Percentiles rank a stretch among this genome's conserved stretches.
phyloP scores from a whole-genome alignment of 2,113 vertebrate genomes.

The Cisticola juncidis region DNA sequence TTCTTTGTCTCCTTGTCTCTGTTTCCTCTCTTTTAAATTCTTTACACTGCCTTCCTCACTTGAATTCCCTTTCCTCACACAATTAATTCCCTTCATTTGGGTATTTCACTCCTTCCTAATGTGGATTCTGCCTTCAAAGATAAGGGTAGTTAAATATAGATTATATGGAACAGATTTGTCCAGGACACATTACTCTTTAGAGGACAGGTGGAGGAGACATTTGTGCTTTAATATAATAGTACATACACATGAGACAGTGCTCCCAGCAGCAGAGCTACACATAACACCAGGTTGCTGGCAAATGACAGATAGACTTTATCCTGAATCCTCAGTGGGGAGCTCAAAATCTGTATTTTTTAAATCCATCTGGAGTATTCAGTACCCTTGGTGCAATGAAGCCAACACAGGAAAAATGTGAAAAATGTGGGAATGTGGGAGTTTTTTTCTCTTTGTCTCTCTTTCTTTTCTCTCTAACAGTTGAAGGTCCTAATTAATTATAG shows the following conservation, averaged over 20 bases:
- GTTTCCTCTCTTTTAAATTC: neutral
- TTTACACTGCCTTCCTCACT: neutral
- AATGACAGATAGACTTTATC: constrained; percentile 50
- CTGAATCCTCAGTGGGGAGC: constrained; percentile 26
- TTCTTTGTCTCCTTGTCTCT: neutral
- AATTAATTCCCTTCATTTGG: neutral
- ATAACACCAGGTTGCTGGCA: constrained; percentile 40
- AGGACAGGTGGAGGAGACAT: constrained; percentile 55
- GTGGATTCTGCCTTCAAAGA: neutral
- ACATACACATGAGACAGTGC: constrained; percentile 48
- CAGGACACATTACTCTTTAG: neutral
- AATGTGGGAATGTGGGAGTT: neutral
- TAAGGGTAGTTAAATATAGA: neutral
- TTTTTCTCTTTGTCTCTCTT: neutral
- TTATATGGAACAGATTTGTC: constrained; percentile 23
- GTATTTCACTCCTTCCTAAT: neutral
- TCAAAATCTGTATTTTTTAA: constrained; percentile 27
- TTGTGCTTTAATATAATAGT: constrained; percentile 45
- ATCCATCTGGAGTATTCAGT: constrained; percentile 21
- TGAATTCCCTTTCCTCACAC: constrained; percentile 15
- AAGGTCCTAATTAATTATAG: constrained; percentile 33
- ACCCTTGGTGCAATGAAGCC: neutral
- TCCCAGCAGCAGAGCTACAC: neutral
- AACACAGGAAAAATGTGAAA: neutral
- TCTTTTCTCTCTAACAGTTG: neutral